Evolutionary conservation across 2,888 invertebrate genomes (phyloP), one percentile per base, ranked within the genome.

Genomic region (Phaedon cochleariae): DNA sequence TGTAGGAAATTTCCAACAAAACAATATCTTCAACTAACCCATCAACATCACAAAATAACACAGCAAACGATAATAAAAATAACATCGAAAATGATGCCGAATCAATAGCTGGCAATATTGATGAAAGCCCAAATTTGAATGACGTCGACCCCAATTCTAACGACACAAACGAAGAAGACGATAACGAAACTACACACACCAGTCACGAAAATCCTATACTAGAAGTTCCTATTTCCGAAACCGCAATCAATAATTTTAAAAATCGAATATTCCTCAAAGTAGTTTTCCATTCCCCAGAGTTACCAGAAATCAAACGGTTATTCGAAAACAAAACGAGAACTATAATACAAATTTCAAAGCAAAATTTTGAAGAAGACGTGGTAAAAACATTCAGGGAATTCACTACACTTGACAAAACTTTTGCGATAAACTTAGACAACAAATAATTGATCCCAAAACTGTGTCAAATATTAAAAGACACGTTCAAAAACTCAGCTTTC

Each of bases 301-400:
- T 17, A 1, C 53, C 46, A 22, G 41, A 37, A 26, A 55, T 53
- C 3, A 41, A n/a, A 41, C 20, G 15, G 54, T 21, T 60, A 22
- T 54, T 45, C 12, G n/a, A 62, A 48, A 62, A 45, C 3, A 62
- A 62, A 55, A 53, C 41, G 2, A 54, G 62, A 62, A 62, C 48
- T 5, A 54, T 12, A 62, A 31, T 62, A 21, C 51, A 60, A 60
- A 53, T 54, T 53, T 60, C 45, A 17, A 31, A 41, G 41, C 20
- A 21, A 29, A 45, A 62, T n/a, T 48, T 57, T 26, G 49, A 55
- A 34, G 20, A 57, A 15, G 62, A 62, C 21, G 55, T 58, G 5
- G 57, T 62, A 12, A 41, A 62, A 26, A 26, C 26, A 26, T 5
- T 26, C 31, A 62, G 48, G 48, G 34, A 62, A 49, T 58, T 57